Conservation (phyloP, 2,888 invertebrate species). For the Drosophila testacea region DNA sequence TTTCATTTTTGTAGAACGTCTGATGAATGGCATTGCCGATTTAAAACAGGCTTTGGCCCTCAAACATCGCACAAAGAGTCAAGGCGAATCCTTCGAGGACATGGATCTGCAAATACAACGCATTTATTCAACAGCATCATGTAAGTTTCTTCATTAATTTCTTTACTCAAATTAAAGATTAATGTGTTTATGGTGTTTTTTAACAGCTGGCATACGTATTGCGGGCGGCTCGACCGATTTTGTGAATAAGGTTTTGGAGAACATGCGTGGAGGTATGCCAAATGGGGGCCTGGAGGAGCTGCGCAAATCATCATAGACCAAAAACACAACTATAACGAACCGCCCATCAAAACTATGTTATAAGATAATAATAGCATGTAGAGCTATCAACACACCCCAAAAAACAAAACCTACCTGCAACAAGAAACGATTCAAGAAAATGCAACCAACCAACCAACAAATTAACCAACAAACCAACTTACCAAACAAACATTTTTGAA, state of each 20-base stretch:
- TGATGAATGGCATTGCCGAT: constrained; percentile 91
- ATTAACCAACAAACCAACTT: constrained; percentile 15
- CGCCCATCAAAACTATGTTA: constrained; percentile 67
- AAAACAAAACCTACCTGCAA: constrained; percentile 21
- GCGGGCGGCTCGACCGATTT: constrained; percentile 97
- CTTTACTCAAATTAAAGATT: not conserved
- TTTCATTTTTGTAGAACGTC: constrained; percentile 87
- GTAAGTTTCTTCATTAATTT: constrained; percentile 58
- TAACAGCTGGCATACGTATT: constrained; percentile 90
- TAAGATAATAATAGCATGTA: constrained; percentile 53
- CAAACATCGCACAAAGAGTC: constrained; percentile 86
- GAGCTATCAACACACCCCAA: constrained; percentile 11
- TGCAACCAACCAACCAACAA: constrained; percentile 19
- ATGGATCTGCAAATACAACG: constrained; percentile 90
- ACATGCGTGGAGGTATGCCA: constrained; percentile 92
- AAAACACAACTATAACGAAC: constrained; percentile 54
- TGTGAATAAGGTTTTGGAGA: constrained; percentile 96
- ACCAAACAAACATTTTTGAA: constrained; percentile 52
- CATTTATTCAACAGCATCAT: constrained; percentile 85
- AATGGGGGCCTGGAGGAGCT: constrained; percentile 92
- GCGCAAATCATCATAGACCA: constrained; percentile 84
- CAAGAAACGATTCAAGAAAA: constrained; percentile 15
- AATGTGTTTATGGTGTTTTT: not conserved
- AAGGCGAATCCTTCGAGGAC: constrained; percentile 86
- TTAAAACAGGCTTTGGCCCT: constrained; percentile 90